Conservation (phyloP, 2,888 invertebrate species). For the Melitaea athalia region DNA sequence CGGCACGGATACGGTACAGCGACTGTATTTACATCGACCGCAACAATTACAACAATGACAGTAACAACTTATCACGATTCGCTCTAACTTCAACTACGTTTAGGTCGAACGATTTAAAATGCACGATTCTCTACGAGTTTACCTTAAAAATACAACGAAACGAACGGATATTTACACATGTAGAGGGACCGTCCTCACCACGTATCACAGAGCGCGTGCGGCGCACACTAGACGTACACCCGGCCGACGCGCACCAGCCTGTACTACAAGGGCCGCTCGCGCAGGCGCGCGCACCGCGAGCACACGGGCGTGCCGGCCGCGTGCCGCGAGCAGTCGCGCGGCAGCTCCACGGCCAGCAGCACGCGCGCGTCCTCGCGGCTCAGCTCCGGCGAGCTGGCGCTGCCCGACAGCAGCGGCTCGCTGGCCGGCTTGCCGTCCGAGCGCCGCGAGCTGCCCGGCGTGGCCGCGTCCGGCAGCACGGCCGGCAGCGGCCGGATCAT, state of each 20-base stretch:
- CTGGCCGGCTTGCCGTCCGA: constrained; percentile 62
- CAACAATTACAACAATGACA: constrained; percentile 66
- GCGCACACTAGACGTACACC: no score
- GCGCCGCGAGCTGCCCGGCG: constrained; percentile 48
- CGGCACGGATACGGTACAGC: constrained; percentile 47
- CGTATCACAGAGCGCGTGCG: constrained; percentile 43
- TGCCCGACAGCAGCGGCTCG: constrained; percentile 70
- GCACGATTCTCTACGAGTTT: constrained; percentile 70
- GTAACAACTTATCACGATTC: constrained; percentile 67
- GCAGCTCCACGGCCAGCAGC: constrained; percentile 71
- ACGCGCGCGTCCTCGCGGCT: constrained; percentile 54
- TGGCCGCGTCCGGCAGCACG: constrained; percentile 53
- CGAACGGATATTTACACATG: constrained; percentile 72
- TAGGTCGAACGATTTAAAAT: constrained; percentile 74
- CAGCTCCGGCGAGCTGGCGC: constrained; percentile 76
- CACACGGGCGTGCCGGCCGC: constrained; percentile 53
- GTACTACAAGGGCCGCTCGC: constrained; percentile 71
- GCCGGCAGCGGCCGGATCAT: constrained; percentile 61
- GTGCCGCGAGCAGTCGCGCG: constrained; percentile 51
- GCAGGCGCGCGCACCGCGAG: constrained; percentile 56
- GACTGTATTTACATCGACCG: constrained; percentile 50
- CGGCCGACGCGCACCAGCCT: constrained; percentile 71
- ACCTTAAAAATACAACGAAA: constrained; percentile 76
- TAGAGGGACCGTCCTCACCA: constrained; percentile 52
- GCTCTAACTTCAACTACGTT: constrained; percentile 51